Conservation (phyloP, 2,113 vertebrate genomes). For the Eubucco bourcierii region DNA sequence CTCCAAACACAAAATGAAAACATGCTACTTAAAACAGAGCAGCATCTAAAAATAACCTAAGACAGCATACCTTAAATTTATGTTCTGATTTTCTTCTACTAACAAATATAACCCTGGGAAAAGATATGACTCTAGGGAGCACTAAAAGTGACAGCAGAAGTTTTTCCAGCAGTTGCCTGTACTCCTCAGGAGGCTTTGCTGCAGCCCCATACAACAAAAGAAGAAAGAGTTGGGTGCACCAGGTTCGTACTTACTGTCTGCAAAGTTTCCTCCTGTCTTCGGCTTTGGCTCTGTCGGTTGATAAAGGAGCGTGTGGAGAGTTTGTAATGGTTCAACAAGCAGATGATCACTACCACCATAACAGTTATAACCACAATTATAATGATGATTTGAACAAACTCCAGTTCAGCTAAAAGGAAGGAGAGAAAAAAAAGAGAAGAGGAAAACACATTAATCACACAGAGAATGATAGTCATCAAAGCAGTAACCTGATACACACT, state of each 20-base stretch:
- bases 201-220: background rate
- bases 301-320: conserved; percentile 94
- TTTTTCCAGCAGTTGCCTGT: background rate
- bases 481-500: background rate
- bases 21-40: background rate
- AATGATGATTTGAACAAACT: conserved; percentile 96
- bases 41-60: background rate
- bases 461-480: background rate
- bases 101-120: background rate
- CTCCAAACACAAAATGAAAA: background rate
- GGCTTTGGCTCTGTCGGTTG: conserved; percentile 87
- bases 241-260: conserved; percentile 84
- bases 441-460: background rate
- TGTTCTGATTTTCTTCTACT: background rate
- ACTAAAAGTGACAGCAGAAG: background rate
- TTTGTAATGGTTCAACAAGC: conserved; percentile 97
- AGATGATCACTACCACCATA: conserved; percentile 97
- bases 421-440: background rate
- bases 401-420: conserved; percentile 90
- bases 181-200: background rate
- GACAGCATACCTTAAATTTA: background rate
- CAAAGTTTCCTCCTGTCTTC: conserved; percentile 84
- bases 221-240: background rate
- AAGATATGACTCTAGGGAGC: background rate
- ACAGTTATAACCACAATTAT: conserved; percentile 97